phyloP scores from a whole-genome alignment of 92 coral and sea anemone species.

The Meandrina meandrites region DNA sequence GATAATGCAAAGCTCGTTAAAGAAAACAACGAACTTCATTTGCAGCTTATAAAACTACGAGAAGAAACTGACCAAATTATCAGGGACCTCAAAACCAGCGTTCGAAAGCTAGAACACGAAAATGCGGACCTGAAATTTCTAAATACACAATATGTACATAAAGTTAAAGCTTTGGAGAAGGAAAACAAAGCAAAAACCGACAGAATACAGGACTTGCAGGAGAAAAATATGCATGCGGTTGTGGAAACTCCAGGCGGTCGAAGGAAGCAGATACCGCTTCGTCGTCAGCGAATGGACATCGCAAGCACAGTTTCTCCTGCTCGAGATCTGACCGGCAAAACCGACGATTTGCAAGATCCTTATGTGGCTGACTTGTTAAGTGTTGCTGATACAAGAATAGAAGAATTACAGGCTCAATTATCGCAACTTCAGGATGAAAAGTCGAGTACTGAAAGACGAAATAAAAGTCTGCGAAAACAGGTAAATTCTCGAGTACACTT shows the following conservation, averaged over 20 bases:
- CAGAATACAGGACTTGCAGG: conserved; percentile 91
- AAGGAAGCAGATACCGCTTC: conserved; percentile 91
- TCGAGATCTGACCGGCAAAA: conserved; percentile 53
- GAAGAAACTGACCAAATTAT: conserved; percentile 91
- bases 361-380: conserved; percentile 96
- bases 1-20: conserved; percentile 98
- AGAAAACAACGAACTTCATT: conserved; percentile 96
- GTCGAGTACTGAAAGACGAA: conserved; percentile 89
- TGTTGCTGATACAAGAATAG: conserved; percentile 96
- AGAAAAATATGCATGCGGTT: conserved; percentile 97
- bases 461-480: conserved; percentile 95
- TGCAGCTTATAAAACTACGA: conserved; percentile 90
- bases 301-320: conserved; percentile 94
- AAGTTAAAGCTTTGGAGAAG: conserved; percentile 97
- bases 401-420: conserved; percentile 80
- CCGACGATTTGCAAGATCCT: conserved; percentile 78
- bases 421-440: conserved; percentile 76
- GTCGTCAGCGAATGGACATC: conserved; percentile 99
- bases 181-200: conserved; percentile 88
- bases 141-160: conserved; percentile 98
- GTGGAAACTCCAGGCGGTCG: conserved; percentile 99
- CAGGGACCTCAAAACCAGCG: conserved; percentile 85
- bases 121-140: conserved; percentile 97
- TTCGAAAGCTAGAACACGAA: conserved; percentile 97
- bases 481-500: conserved; percentile 40